Conservation (phyloP, 1,140 invertebrate genomes). For the Lordiphosa stackelbergi region DNA sequence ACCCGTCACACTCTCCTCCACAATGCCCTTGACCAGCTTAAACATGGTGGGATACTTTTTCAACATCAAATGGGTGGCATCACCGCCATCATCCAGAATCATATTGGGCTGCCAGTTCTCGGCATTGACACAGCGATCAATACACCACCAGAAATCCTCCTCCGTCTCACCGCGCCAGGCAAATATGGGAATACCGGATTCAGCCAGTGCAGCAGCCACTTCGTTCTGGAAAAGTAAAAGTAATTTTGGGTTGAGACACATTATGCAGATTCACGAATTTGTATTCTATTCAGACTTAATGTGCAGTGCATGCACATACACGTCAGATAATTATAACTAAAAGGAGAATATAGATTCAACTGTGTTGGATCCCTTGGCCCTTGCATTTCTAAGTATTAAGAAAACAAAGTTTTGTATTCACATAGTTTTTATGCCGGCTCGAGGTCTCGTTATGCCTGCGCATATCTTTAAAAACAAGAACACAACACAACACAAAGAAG, state of each 20-base stretch:
- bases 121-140: conserved; percentile 94
- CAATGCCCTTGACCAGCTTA: conserved; percentile 97
- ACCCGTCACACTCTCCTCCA: conserved; percentile 98
- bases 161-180: conserved; percentile 97
- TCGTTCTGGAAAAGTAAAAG: conserved; percentile 84
- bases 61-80: conserved; percentile 97
- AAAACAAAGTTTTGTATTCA: no score
- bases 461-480: no score
- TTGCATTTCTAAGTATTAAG: no score
- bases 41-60: conserved; percentile 98
- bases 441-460: no score
- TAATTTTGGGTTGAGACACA: neutral
- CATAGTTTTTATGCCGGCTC: no score
- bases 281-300: no score
- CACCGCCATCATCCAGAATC: conserved; percentile 98
- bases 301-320: no score
- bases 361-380: no score
- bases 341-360: no score
- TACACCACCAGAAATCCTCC: conserved; percentile 99
- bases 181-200: conserved; percentile 92
- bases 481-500: no score
- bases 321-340: no score
- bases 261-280: no score
- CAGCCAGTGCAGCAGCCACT: conserved; percentile 96
- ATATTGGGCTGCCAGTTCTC: conserved; percentile 99